Evolutionary conservation across 2,113 vertebrate species (phyloP), one percentile per base, ranked within the genome.

Genomic region (Dromiciops gliroides): DNA sequence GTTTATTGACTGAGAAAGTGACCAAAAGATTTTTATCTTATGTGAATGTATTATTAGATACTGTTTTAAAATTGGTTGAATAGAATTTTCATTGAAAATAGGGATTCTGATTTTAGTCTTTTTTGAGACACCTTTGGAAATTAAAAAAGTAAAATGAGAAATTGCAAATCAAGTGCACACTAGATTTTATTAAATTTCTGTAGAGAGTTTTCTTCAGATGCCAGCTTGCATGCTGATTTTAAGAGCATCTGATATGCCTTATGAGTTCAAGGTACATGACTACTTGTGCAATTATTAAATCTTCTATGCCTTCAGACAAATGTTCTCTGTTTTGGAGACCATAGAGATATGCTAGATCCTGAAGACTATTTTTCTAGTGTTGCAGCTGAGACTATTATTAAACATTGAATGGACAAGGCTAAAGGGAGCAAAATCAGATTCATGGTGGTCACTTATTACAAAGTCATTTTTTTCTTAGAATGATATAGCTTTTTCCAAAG

Each of bases 271-370:
- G 96, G 50, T 95, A 97, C 96, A 60, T 97, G 96, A 97, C 96
- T 97, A 95, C 96, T 92, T 93, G 97, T 97, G 97, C 95, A 94
- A 96, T 97, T 95, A 52, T 97, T 96, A 96, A 97, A 92, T 93
- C 95, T 95, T 95, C 95, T 93, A 24, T 97, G 97, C 97, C 97
- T 97, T 97, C 92, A 91, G 96, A 93, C 97, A 97, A 97, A 95
- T 96, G 95, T 92, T 93, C 93, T 60, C 28, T 92, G 95, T 89
- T 94, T 94, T 95, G 91, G 4, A 53, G 91, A 96, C 94, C 96
- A 52, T 97, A 96, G 53, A 95, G 94, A 97, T 91, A 51, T 60
- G 1, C 28, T 37, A 51, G 90, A n/a, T 51, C 56, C 92, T 31
- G 92, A 48, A 48, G 19, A 19, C 48, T 37, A 0, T 93, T 90